phyloP scores from a whole-genome alignment of 2,113 vertebrate species.

The Quiscalus mexicanus region DNA sequence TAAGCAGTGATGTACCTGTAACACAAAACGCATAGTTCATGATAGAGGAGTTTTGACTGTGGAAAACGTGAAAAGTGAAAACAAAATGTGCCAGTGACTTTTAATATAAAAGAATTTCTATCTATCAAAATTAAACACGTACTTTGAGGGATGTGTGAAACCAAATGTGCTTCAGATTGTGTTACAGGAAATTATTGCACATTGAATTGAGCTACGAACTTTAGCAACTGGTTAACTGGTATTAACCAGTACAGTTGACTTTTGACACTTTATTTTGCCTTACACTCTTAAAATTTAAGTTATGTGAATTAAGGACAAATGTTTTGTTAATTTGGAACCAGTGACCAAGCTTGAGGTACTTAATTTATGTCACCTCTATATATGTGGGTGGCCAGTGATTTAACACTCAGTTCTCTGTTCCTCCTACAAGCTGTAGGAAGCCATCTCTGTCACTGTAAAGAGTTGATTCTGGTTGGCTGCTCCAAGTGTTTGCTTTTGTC shows the following conservation, averaged over 20 bases:
- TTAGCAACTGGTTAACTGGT: not conserved
- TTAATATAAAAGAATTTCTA: not conserved
- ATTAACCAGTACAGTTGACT: not conserved
- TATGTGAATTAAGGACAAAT: not conserved
- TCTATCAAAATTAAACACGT: not conserved
- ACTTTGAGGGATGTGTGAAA: not conserved
- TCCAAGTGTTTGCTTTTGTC: constrained; percentile 11
- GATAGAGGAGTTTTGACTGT: not conserved
- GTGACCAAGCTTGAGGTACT: not conserved
- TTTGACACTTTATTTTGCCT: not conserved
- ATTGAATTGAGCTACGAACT: not conserved
- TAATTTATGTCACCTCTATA: not conserved
- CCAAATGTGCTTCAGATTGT: not conserved
- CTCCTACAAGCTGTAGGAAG: not conserved
- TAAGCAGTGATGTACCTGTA: not conserved
- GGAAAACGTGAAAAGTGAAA: not conserved
- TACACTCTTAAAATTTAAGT: not conserved
- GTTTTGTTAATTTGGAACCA: not conserved
- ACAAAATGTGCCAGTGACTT: not conserved
- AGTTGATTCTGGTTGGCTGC: constrained; percentile 30
- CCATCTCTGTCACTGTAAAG: not conserved
- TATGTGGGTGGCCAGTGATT: not conserved
- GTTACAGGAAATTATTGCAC: not conserved
- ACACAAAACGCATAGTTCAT: not conserved
- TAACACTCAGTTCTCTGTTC: not conserved